Base-by-base conservation (phyloP, 2,113 vertebrate species). In the Girardinichthys multiradiatus region DNA sequence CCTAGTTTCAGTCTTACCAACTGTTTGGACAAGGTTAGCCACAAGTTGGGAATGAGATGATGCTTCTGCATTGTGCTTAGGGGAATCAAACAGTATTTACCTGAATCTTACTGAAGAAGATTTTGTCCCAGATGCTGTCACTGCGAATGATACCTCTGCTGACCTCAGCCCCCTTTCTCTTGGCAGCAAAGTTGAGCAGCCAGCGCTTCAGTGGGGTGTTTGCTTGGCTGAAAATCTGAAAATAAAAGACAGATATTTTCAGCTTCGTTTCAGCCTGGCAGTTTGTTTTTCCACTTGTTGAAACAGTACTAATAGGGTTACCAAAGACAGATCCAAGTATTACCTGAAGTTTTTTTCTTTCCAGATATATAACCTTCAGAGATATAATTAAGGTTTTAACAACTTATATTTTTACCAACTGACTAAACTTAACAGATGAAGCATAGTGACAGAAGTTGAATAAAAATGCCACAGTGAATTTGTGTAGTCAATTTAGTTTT, bases 81-180 rank as follows among this genome's bases (percentile, higher is more conserved):
- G 12, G 15, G 0, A 33, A 28, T 5, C 28, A 69, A 68, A 65
- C 21, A 9, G 21, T 2, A 2, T 48, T 85, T 82, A 93, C 98
- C 97, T 99, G 98, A 85, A 99, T 96, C 89, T 97, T 99, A 79
- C 93, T 95, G 90, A 99, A 99, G 94, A 99, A 96, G 11, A 99
- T 92, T 87, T 95, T 97, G 79, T 99, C 98, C 98, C 98, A 99
- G 65, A 98, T 77, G 84, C 97, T 99, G 92, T 99, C 95, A 57
- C 95, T 96, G 84, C 98, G 94, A 33, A 98, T 93, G 90, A 99
- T 90, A 8, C 98, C 97, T 0, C 95, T 95, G 84, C 94, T 95
- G 24, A 99, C 95, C 79, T 99, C 97, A 1, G 95, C 95, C 62
- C 96, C 96, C 94, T 99, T 99, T 92, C 96, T 96, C 86, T 96